phyloP scores from a whole-genome alignment of 2,888 invertebrate species.

The Dynastes maya region DNA sequence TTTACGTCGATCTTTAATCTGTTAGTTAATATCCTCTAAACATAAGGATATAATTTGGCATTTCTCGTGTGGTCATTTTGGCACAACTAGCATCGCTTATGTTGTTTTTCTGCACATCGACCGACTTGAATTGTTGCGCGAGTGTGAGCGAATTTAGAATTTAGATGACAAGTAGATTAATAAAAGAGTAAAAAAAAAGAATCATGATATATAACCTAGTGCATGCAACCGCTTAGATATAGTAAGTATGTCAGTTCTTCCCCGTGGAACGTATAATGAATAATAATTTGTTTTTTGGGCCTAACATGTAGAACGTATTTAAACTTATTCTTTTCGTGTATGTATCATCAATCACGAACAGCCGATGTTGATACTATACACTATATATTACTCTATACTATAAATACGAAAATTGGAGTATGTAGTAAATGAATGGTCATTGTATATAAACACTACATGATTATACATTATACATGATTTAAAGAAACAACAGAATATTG shows the following conservation, averaged over 20 bases:
- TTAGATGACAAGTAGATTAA: conserved; percentile 53
- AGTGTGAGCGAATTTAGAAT: conserved; percentile 63
- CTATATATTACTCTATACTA: no score
- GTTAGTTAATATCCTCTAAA: no score
- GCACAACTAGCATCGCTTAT: conserved; percentile 52
- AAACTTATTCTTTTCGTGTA: not conserved
- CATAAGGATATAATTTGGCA: no score
- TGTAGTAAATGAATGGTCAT: not conserved
- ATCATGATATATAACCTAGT: conserved; percentile 52
- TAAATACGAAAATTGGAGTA: conserved; percentile 26
- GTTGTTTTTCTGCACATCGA: conserved; percentile 62
- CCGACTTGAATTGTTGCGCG: conserved; percentile 67
- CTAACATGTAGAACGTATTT: conserved; percentile 58
- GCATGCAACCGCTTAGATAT: conserved; percentile 61
- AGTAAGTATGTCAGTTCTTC: conserved; percentile 61
- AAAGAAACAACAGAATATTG: conserved; percentile 33
- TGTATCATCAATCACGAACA: conserved; percentile 6
- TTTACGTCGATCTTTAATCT: no score
- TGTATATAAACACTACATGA: no score
- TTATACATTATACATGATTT: no score
- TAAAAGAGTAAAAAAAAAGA: conserved; percentile 44
- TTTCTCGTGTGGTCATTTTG: not conserved
- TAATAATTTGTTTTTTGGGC: conserved; percentile 61
- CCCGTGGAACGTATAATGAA: conserved; percentile 52
- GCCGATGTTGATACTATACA: no score